Base-by-base conservation (phyloP, 2,797 vertebrate species). In the Acrocephalus scirpaceus region DNA sequence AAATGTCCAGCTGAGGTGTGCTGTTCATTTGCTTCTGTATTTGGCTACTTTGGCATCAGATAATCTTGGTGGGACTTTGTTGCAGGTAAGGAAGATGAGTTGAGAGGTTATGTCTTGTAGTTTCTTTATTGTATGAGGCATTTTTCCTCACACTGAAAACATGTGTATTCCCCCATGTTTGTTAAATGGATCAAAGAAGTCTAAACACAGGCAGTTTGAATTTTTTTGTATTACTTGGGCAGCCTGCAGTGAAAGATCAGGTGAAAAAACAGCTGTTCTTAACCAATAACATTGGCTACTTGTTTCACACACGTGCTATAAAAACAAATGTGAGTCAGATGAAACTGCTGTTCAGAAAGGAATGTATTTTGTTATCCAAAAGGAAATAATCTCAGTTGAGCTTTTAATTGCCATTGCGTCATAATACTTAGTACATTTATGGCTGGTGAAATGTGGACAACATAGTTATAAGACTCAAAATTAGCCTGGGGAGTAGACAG, bases 241-340 rank as follows among this genome's bases (percentile, higher is more conserved):
- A 79, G n/a, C 18, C 30, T 72, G 21, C 17, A 80, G 57, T 80
- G 78, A 60, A 89, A 92, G 21, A 89, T 85, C 29, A 89, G 67
- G 53, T 85, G 84, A 87, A 51, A 65, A 32, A 89, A 14, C 64
- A 76, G 45, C 53, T 85, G 26, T 79, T 81, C 21, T 76, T 88
- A 89, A n/a, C 34, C 79, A 91, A 29, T 67, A 47, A 38, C 25
- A 38, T 48, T 62, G 42, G 34, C 64, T 82, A 58, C 54, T 92
- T 86, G 51, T 92, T 90, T 67, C 5, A 18, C 38, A 62, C 11
- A 17, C 2, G 11, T 81, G 60, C 60, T 56, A 7, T 73, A 47
- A 48, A 84, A 94, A 54, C 74, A 87, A 87, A 65, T 74, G 47
- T 64, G 88, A 96, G 81, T 95, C 91, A 95, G 79, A 67, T 79